These are phyloP conservation scores for Sciaenops ocellatus DNA, from an alignment of 2,797 vertebrate genomes.

Conservation along the genomic window DNA sequence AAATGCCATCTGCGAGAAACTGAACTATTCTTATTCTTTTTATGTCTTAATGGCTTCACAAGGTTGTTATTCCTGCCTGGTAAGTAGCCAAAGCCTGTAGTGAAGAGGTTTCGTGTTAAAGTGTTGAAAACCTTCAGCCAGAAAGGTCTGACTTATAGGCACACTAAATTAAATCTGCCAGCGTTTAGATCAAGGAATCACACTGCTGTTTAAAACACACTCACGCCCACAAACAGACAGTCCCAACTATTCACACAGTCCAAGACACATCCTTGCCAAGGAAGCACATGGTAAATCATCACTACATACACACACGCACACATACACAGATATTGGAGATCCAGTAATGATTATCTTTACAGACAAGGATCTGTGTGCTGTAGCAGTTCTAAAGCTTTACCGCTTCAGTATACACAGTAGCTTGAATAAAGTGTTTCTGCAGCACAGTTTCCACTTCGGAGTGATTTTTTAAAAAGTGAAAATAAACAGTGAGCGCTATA, in stretches of 20 bases:
- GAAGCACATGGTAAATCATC: constrained; percentile 47
- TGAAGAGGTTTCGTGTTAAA: constrained; percentile 59
- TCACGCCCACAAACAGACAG: constrained; percentile 54
- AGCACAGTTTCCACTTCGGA: constrained; percentile 60
- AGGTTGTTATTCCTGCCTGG: constrained; percentile 59
- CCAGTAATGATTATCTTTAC: constrained; percentile 62
- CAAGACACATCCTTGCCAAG: constrained; percentile 52
- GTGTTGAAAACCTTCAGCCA: constrained; percentile 70
- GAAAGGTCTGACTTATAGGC: constrained; percentile 66
- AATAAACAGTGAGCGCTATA: constrained; percentile 59
- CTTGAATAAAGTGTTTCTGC: constrained; percentile 38
- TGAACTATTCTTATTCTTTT: constrained; percentile 54
- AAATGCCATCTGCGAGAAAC: constrained; percentile 57
- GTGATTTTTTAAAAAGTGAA: constrained; percentile 39
- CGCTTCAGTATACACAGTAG: constrained; percentile 21
- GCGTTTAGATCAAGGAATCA: constrained; percentile 58
- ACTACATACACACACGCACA: constrained; percentile 10
- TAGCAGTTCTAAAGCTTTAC: constrained; percentile 21
- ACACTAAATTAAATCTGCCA: constrained; percentile 72
- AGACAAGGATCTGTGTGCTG: constrained; percentile 45
- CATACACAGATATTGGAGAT: constrained; percentile 30
- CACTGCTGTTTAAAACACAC: constrained; percentile 56
- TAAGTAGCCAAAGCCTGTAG: constrained; percentile 50
- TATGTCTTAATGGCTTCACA: constrained; percentile 64
- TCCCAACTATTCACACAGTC: constrained; percentile 49